Percentiles rank a stretch among this genome's conserved stretches.
These are phyloP conservation scores for Epistrophella euchroma DNA, from an alignment of 2,888 invertebrate species.

Conservation along the genomic window DNA sequence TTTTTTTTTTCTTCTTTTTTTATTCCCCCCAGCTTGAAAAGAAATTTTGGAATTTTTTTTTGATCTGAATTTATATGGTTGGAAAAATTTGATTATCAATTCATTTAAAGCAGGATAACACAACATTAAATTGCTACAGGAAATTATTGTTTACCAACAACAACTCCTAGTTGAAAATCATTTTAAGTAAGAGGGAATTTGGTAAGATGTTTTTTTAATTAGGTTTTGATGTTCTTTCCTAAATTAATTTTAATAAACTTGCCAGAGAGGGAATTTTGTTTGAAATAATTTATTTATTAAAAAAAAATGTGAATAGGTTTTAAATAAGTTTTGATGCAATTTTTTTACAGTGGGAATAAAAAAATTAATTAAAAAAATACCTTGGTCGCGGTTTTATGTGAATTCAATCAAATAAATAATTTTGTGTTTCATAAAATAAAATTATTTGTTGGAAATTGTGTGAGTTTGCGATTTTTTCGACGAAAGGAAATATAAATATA, in stretches of 20 bases:
- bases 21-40: neutral
- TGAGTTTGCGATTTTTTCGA: neutral
- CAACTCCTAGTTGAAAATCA: neutral
- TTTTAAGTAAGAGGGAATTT: neutral
- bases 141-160: conserved; percentile 5
- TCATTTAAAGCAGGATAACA: conserved; percentile 12
- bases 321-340: neutral
- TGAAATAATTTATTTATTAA: neutral
- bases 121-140: neutral
- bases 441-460: conserved; percentile 3
- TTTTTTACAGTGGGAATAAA: neutral
- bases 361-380: conserved; percentile 12
- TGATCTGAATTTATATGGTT: neutral
- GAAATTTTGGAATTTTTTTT: neutral
- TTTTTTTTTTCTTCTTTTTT: no score
- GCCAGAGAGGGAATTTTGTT: neutral
- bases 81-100: neutral
- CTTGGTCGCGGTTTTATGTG: conserved; percentile 1
- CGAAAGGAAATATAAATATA: neutral
- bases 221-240: neutral
- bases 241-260: conserved; percentile 5
- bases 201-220: neutral
- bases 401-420: conserved; percentile 2
- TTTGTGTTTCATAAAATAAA: conserved; percentile 4
- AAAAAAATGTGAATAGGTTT: neutral